A percentile compares a stretch with the other conserved stretches of the same genome.
phyloP scores from a whole-genome alignment of 2,888 invertebrate genomes.

The Busseola fusca region DNA sequence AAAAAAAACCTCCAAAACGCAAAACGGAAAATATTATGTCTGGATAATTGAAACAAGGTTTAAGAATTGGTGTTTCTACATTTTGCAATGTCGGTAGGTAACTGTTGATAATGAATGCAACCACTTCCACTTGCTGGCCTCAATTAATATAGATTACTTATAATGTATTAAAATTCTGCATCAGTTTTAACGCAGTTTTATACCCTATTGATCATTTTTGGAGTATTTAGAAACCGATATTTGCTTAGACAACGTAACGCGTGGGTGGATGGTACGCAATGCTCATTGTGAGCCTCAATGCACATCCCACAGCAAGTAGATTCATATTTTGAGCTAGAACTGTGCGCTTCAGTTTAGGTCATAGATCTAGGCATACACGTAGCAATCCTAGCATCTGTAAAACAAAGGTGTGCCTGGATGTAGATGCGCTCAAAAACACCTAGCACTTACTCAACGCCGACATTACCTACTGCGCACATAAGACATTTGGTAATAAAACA shows the following conservation, averaged over 20 bases:
- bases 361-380: conserved; percentile 11
- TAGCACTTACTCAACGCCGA: conserved; percentile 74
- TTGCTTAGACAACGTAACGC: conserved; percentile 30
- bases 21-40: conserved; percentile 57
- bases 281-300: conserved; percentile 17
- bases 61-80: conserved; percentile 68
- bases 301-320: conserved; percentile 28
- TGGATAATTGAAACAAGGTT: conserved; percentile 63
- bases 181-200: conserved; percentile 54
- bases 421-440: conserved; percentile 73
- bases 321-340: conserved; percentile 20
- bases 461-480: conserved; percentile 70
- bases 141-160: conserved; percentile 83
- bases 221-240: conserved; percentile 26
- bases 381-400: conserved; percentile 43
- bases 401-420: conserved; percentile 64
- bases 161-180: conserved; percentile 75
- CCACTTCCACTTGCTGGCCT: conserved; percentile 81
- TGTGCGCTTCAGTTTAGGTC: conserved; percentile 17
- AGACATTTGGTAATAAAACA: conserved; percentile 83
- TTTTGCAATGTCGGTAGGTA: conserved; percentile 72
- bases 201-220: conserved; percentile 46
- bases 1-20: conserved; percentile 47
- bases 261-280: conserved; percentile 32
- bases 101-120: conserved; percentile 77